Evolutionary conservation across 2,888 invertebrate genomes (phyloP), one percentile per base, ranked within the genome.

Genomic region (Aphidoletes aphidimyza): DNA sequence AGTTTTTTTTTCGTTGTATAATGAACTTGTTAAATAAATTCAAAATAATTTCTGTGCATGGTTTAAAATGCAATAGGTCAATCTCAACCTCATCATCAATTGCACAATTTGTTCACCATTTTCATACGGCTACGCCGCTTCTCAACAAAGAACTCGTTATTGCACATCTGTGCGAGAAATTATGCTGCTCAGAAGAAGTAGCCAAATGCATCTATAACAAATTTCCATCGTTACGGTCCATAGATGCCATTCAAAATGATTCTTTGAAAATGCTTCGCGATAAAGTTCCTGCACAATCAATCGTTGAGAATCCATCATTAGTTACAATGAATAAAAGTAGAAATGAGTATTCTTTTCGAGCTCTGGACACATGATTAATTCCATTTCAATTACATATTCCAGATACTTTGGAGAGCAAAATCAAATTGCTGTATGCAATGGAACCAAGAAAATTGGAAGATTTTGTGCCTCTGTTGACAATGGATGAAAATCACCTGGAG

Each of bases 151-250:
- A 2, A n/a, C 30, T 11, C n/a, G 30, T 69, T 69, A 30, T 69
- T 30, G 69, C 6, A 69, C 26, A 69, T 69, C 11, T 69, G 5
- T 3, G 34, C 3, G 2, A 69, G 34, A 69, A 69, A 69, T 30
- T 69, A 69, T 69, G 69, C 17, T 69, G 30, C 14, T 11, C 69
- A 0, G 14, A 30, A 30, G 1, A 3, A 30, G 34, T 11, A 30
- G 69, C 54, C 3, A 11, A 69, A n/a, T 11, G 30, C 2, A 69
- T 69, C 14, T 69, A 69, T 30, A 69, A 30, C 2, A 6, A 69
- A 69, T 69, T 30, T 69, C 69, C 69, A 69, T 69, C 17, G 34
- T 69, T 69, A 17, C 69, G 69, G 5, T 69, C 69, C 2, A 14
- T 69, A 17, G 69, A 69, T 30, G 69, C 14, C 0, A 69, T 69